Conservation (phyloP, 1,140 invertebrate genomes). For the Cherax destructor region DNA sequence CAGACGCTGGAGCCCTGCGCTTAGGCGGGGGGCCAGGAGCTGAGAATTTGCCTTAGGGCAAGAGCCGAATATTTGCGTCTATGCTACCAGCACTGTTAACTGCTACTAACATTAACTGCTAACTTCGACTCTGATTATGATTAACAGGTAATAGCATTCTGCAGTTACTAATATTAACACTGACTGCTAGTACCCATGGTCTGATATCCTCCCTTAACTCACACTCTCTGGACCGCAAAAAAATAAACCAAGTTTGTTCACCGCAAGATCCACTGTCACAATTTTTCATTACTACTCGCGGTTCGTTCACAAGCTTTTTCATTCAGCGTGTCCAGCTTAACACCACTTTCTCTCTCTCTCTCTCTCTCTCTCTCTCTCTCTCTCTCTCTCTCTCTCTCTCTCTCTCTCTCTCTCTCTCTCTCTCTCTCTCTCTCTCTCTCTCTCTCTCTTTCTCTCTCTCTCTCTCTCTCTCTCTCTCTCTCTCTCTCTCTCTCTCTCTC, state of each 20-base stretch:
- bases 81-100: no score
- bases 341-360: not conserved
- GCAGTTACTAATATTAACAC: no score
- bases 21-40: no score
- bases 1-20: no score
- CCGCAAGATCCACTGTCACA: not conserved
- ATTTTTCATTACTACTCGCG: constrained; percentile 36
- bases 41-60: no score
- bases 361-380: constrained; percentile 2
- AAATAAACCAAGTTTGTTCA: not conserved
- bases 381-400: constrained; percentile 9
- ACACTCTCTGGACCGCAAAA: not conserved
- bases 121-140: no score
- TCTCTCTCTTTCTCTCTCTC: not conserved
- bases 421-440: constrained; percentile 4
- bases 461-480: not conserved
- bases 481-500: no score
- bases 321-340: not conserved
- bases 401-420: constrained; percentile 9
- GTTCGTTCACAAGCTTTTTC: constrained; percentile 19
- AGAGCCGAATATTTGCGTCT: no score
- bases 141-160: no score
- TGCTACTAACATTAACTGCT: no score
- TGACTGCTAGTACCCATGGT: not conserved
- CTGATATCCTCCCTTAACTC: not conserved